Conservation (phyloP, 2,113 vertebrate species). For the Aptenodytes patagonicus region DNA sequence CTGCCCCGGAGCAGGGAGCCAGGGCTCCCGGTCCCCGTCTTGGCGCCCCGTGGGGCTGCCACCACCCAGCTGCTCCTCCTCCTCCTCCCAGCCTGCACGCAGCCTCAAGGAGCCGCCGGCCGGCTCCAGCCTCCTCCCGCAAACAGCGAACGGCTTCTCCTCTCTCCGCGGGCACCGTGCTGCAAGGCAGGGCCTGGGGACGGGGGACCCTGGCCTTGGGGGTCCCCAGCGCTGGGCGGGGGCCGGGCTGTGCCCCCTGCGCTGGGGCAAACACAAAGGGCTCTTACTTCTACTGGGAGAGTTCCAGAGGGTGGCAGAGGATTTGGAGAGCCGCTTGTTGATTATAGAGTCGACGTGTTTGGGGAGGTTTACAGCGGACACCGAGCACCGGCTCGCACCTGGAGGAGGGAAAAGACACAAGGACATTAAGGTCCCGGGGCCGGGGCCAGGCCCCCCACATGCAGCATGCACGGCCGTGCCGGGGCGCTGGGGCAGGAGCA, state of each 20-base stretch:
- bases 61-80: not conserved
- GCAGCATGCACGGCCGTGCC: slow-evolving; percentile 48
- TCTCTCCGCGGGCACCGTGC: slow-evolving; percentile 35
- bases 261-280: slow-evolving; percentile 60
- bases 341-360: slow-evolving; percentile 99
- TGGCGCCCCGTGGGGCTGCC: not conserved
- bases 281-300: slow-evolving; percentile 99
- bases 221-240: slow-evolving; percentile 37
- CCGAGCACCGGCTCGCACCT: slow-evolving; percentile 96
- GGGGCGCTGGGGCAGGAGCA: not conserved
- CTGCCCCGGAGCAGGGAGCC: not conserved
- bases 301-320: slow-evolving; percentile 98
- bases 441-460: not conserved
- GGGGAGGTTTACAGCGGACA: slow-evolving; percentile 98
- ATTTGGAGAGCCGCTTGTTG: slow-evolving; percentile 99
- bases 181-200: slow-evolving; percentile 5
- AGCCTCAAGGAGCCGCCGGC: not conserved
- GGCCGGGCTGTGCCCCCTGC: slow-evolving; percentile 53
- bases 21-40: not conserved
- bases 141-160: slow-evolving; percentile 47
- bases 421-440: slow-evolving; percentile 73
- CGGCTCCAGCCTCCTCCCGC: slow-evolving; percentile 24
- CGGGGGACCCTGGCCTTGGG: not conserved
- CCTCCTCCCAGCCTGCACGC: not conserved
- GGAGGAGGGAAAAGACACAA: slow-evolving; percentile 85